phyloP scores from a whole-genome alignment of 2,888 invertebrate species.

The Bombylius major region DNA sequence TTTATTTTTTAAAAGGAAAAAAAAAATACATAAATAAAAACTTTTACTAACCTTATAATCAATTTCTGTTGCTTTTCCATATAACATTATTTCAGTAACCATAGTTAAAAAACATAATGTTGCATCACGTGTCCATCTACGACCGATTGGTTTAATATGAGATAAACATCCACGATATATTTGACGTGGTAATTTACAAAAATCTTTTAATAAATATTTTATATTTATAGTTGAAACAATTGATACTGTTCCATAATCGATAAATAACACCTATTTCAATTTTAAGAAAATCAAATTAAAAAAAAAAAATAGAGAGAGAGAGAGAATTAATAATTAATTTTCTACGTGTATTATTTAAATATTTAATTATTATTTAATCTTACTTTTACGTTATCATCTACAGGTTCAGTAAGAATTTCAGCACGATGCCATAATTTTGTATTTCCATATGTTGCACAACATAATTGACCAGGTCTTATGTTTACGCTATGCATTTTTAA shows the following conservation, averaged over 20 bases:
- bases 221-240: not conserved
- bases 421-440: slow-evolving; percentile 11
- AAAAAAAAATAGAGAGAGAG: too few species aligned
- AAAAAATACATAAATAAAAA: too few species aligned
- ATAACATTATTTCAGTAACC: slow-evolving; percentile 8
- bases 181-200: slow-evolving; percentile 7
- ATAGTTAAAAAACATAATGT: slow-evolving; percentile 10
- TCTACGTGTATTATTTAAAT: not conserved
- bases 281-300: not conserved
- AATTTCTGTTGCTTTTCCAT: slow-evolving; percentile 10
- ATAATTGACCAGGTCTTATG: slow-evolving; percentile 7
- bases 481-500: not conserved
- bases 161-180: slow-evolving; percentile 8
- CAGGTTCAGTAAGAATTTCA: slow-evolving; percentile 6
- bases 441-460: slow-evolving; percentile 2
- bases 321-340: too few species aligned
- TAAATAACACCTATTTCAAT: slow-evolving; percentile 5
- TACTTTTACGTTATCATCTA: slow-evolving; percentile 5
- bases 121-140: slow-evolving; percentile 11
- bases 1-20: too few species aligned
- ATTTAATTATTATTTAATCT: not conserved
- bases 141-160: slow-evolving; percentile 7
- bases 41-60: slow-evolving; percentile 3
- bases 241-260: slow-evolving; percentile 11
- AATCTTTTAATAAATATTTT: slow-evolving; percentile 10